Conservation (phyloP, 37 sponge, comb jelly and placozoan species). For the Haliclona indistincta region DNA sequence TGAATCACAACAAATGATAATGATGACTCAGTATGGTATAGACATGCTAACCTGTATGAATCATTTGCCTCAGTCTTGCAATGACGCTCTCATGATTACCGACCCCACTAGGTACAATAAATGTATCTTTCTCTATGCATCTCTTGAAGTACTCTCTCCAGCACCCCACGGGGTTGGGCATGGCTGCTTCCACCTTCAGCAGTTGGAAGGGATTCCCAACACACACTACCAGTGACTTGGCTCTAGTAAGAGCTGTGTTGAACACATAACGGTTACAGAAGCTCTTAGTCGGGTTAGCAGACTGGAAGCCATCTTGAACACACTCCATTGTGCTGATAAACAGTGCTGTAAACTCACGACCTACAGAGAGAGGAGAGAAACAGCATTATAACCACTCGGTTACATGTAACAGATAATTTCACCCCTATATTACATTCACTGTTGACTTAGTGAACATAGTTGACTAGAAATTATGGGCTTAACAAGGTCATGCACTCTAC, state of each 20-base stretch:
- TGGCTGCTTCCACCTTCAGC: conserved; percentile 12
- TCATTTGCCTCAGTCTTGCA: too few species aligned
- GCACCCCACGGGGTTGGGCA: background rate
- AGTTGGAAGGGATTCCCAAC: conserved; percentile 38
- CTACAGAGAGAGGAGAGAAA: conserved; percentile 4
- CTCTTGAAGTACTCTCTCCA: conserved; percentile 16
- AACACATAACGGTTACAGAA: conserved; percentile 25
- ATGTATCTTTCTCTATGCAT: conserved; percentile 1
- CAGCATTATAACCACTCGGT: too few species aligned
- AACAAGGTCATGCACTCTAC: too few species aligned
- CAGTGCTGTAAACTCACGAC: conserved; percentile 34
- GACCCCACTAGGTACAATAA: background rate
- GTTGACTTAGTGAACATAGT: too few species aligned
- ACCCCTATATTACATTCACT: too few species aligned
- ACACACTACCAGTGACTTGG: conserved; percentile 30
- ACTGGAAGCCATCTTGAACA: background rate
- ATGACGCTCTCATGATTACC: too few species aligned
- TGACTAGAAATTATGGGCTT: too few species aligned
- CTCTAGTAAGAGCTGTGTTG: conserved; percentile 36
- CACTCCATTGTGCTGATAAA: conserved; percentile 37
- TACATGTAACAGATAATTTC: too few species aligned
- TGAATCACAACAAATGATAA: too few species aligned
- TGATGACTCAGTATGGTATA: too few species aligned
- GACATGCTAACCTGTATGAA: too few species aligned
- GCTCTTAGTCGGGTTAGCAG: conserved; percentile 12